Conservation (phyloP, 1,140 invertebrate genomes). For the Cydia amplana region DNA sequence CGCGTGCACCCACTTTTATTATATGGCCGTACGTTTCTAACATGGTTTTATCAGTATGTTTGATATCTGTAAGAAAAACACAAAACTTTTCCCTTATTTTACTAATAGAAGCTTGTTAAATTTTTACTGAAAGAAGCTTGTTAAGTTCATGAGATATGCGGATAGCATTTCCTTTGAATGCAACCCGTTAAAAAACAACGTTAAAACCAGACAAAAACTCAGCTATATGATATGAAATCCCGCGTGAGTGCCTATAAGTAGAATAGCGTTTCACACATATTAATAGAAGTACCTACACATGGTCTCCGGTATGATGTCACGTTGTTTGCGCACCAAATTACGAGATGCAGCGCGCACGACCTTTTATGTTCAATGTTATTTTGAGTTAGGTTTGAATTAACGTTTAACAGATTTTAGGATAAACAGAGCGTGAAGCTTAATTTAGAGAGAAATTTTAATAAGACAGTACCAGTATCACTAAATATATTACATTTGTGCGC, state of each 20-base stretch:
- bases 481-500: background rate
- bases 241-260: background rate
- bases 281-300: background rate
- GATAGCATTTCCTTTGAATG: background rate
- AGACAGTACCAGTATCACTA: background rate
- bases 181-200: background rate
- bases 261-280: background rate
- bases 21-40: no score
- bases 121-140: no score
- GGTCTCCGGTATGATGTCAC: slow-evolving; percentile 13
- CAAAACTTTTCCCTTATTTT: no score
- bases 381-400: background rate
- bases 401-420: background rate
- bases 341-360: slow-evolving; percentile 11
- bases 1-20: no score
- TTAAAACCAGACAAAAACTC: background rate
- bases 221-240: background rate
- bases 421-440: background rate
- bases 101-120: no score
- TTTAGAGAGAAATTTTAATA: background rate
- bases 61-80: no score
- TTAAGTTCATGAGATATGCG: no score
- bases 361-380: slow-evolving; percentile 25
- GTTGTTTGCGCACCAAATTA: slow-evolving; percentile 15
- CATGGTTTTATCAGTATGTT: no score